Evolutionary conservation across 92 coral and sea anemone genomes (phyloP), one percentile per base, ranked within the genome.

Genomic region (Porites evermanni): DNA sequence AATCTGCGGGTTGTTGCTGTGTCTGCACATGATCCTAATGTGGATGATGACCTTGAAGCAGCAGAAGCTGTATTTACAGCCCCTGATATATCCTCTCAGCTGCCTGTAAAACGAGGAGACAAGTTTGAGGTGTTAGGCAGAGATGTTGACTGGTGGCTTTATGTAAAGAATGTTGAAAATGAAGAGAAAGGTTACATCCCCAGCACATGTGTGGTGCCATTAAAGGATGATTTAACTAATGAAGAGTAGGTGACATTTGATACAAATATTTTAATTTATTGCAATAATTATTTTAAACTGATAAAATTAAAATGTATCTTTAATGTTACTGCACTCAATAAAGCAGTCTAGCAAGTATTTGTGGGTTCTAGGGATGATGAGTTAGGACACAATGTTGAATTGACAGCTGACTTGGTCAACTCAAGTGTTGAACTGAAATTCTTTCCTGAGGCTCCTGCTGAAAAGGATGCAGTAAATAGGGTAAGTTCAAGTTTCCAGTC

Each of bases 121-220:
- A 94, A 79, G 78, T 94, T 96, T 92, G 93, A 83, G 67, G 93
- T 94, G 5, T 77, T 91, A 63, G 96, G 91, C 18, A 85, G 75
- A 12, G 90, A 85, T 44, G 88, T 94, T 26, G 89, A 91, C 72
- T 96, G 98, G 98, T 96, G 98, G 98, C 71, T 96, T 59, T 91
- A 88, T 91, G 98, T 92, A 23, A 87, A 83, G 64, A 82, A 74
- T 69, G 74, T 84, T 53, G 87, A 61, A 21, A 76, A 77, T 65
- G 98, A 80, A 29, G 82, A 91, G 21, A 80, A 83, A 50, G 98
- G 98, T 26, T 96, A 94, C 83, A 88, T 96, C 53, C 98, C 98
- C 11, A 96, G 98, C 70, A 54, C 89, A 32, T 85, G 91, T 67
- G 94, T 94, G 53, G 98, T 92, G n/a, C 98, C 98, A 5, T 74